Base-by-base conservation (phyloP, 1,140 invertebrate genomes). In the Camponotus vicinus region DNA sequence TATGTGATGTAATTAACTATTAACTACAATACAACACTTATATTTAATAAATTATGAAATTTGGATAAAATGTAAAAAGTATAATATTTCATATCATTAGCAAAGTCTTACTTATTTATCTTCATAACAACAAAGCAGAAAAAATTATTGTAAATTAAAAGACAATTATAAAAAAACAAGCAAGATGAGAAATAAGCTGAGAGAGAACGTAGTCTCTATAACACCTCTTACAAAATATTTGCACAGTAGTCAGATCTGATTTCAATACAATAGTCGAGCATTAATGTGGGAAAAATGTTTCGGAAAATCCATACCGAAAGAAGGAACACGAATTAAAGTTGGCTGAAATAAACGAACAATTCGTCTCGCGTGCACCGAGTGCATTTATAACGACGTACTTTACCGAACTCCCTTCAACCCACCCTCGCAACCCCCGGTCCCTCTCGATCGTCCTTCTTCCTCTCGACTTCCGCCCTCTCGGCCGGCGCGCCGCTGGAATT, bases 341-440 rank as follows among this genome's bases (percentile, higher is more conserved):
- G 45, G 34, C 27, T 27, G 37, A 63, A 77, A 70, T 70, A 66
- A 80, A 70, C 78, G 78, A 89, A 92, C 88, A 91, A 89, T 92
- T 93, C 89, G 86, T 90, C 92, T 94, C 91, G 92, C 92, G 92
- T 93, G 93, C 88, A 92, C 89, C 85, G 88, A 93, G 87, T 86
- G 92, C 91, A 93, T 93, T 92, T 92, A 94, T 93, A 92, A 93
- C 89, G 89, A 93, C 89, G 82, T 91, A 89, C 90, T 91, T 91
- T 86, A 87, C 88, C 86, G 52, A 52, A 69, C 32, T 21, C 9
- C 57, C 21, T 66, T 63, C 45, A 34, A 40, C 45, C 77, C 57
- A 18, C 32, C 49, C 11, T 71, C 67, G 21, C 21, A 63, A 2
- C 21, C 42, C 8, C 42, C 42, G 8, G 9, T 11, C 9, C 42